These are phyloP conservation scores for Nannobrachium achirus DNA, from an alignment of 2,113 vertebrate species.

Conservation along the genomic window DNA sequence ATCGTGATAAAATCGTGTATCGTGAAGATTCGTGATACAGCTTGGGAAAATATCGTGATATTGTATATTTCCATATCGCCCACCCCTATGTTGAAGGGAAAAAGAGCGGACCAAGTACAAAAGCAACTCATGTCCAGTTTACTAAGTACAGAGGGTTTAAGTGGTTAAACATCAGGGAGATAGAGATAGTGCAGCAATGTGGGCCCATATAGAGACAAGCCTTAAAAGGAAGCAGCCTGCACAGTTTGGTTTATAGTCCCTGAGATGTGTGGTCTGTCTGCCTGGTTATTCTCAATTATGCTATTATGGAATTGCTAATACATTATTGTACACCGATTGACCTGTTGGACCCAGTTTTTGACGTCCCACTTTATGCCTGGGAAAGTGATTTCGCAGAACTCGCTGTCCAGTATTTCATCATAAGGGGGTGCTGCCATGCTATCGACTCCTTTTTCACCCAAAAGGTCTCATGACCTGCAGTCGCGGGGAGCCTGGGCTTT, in stretches of 20 bases:
- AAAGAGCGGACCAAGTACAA: too few relatives aligned
- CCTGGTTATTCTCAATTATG: slow-evolving; percentile 58
- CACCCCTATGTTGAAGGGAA: too few relatives aligned
- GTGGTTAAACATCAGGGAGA: too few relatives aligned
- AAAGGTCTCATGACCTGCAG: slow-evolving; percentile 78
- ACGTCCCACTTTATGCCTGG: slow-evolving; percentile 18
- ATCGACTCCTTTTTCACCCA: slow-evolving; percentile 60
- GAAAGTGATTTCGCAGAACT: slow-evolving; percentile 18
- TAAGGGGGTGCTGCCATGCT: slow-evolving; percentile 36
- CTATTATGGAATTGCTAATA: slow-evolving; percentile 15
- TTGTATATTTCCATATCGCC: too few relatives aligned
- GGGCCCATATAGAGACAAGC: slow-evolving; percentile 33
- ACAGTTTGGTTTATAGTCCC: slow-evolving; percentile 54
- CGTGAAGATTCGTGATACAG: too few relatives aligned
- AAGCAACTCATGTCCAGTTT: too few relatives aligned
- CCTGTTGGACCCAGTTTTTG: slow-evolving; percentile 4
- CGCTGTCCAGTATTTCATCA: slow-evolving; percentile 23
- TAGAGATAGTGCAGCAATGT: slow-evolving; percentile 16
- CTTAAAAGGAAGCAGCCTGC: slow-evolving; percentile 67
- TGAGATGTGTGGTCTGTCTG: slow-evolving; percentile 38
- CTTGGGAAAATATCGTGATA: too few relatives aligned
- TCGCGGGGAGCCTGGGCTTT: slow-evolving; percentile 73
- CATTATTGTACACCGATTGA: slow-evolving; percentile 11
- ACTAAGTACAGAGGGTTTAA: too few relatives aligned
- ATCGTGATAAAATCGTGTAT: too few relatives aligned